A percentile compares a stretch with the other conserved stretches of the same genome.
Conservation (phyloP, 2,888 invertebrate species). For the Argynnis bischoffii region DNA sequence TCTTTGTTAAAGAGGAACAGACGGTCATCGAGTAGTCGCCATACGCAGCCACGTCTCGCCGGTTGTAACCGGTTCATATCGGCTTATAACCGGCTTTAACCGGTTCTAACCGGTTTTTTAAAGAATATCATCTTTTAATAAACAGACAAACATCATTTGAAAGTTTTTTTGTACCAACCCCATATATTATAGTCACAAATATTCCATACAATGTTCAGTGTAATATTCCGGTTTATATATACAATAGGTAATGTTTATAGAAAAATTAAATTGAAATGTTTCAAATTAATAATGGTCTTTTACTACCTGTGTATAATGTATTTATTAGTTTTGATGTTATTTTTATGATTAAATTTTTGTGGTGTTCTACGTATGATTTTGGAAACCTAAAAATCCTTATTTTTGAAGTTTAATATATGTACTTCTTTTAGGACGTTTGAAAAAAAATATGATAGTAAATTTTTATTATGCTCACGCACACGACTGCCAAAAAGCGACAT, state of each 20-base stretch:
- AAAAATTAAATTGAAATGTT: slow-evolving; percentile 80
- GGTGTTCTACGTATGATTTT: too few species aligned
- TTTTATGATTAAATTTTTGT: neutral
- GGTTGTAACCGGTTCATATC: slow-evolving; percentile 20
- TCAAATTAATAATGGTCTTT: slow-evolving; percentile 73
- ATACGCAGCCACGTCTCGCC: slow-evolving; percentile 53
- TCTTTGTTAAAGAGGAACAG: slow-evolving; percentile 98
- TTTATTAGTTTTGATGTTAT: slow-evolving; percentile 40
- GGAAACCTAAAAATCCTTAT: too few species aligned
- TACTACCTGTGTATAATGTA: slow-evolving; percentile 59
- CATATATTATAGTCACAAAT: slow-evolving; percentile 53
- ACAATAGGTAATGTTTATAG: slow-evolving; percentile 78
- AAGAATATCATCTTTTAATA: slow-evolving; percentile 48
- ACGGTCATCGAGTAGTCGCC: slow-evolving; percentile 88
- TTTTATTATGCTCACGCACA: too few species aligned
- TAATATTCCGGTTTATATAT: slow-evolving; percentile 69
- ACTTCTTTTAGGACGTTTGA: too few species aligned
- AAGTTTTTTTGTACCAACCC: slow-evolving; percentile 64
- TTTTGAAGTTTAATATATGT: too few species aligned
- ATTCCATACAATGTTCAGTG: slow-evolving; percentile 62
- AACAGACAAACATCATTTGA: slow-evolving; percentile 48
- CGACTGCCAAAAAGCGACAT: too few species aligned
- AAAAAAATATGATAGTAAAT: too few species aligned
- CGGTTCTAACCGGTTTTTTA: slow-evolving; percentile 16
- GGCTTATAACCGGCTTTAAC: slow-evolving; percentile 21